A percentile compares a stretch with the other conserved stretches of the same genome.
Evolutionary conservation across 2,113 vertebrate genomes (phyloP).

Genomic region (Callocephalon fimbriatum): DNA sequence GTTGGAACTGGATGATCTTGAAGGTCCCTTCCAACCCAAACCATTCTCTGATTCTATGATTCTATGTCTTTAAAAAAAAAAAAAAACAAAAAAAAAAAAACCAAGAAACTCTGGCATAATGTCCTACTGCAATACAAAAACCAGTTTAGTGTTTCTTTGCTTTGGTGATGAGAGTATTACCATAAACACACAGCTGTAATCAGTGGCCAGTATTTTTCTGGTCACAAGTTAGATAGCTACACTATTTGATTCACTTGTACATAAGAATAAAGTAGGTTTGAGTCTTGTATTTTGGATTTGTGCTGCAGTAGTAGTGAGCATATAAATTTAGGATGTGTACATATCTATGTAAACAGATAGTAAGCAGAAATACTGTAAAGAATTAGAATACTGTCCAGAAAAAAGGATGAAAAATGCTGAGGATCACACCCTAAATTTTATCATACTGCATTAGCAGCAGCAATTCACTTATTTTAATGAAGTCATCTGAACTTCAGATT

Average conservation of each 20-base stretch:
- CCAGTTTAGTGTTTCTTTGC: rapidly evolving
- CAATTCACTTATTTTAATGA: background rate
- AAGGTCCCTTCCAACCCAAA: too few relatives aligned
- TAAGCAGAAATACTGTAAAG: background rate
- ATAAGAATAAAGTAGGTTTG: background rate
- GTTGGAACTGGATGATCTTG: too few relatives aligned
- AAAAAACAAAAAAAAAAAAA: too few relatives aligned
- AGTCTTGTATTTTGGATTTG: background rate
- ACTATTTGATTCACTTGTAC: background rate
- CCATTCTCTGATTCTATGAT: too few relatives aligned
- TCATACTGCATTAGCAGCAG: background rate
- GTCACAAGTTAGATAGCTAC: background rate
- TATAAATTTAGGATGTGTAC: background rate
- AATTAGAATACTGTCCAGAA: background rate
- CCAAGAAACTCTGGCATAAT: background rate
- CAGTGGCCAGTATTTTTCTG: background rate
- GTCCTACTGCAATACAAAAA: background rate
- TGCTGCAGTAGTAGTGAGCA: background rate
- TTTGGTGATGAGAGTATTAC: rapidly evolving
- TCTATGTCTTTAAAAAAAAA: background rate
- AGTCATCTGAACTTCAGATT: background rate
- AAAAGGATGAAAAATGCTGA: background rate
- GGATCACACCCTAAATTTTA: background rate
- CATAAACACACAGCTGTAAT: background rate
- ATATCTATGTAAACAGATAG: background rate